Evolutionary conservation across 2,888 invertebrate genomes (phyloP).

Genomic region (Ophioninae sp.): DNA sequence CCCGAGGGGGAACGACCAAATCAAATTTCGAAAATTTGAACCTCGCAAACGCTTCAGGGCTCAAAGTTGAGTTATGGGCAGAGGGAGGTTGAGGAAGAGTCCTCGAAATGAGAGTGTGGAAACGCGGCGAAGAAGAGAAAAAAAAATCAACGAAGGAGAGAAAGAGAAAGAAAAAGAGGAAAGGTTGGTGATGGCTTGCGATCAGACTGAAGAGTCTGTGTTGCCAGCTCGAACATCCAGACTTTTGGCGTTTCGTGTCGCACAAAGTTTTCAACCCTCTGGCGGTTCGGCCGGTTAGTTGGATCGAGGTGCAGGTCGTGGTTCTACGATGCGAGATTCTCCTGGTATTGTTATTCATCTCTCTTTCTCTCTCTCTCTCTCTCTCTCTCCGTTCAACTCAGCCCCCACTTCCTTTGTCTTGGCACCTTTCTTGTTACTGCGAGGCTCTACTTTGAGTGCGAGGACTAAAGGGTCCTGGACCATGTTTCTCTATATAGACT

Average conservation of each 20-base stretch:
- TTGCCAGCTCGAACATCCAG: slow-evolving; percentile 33
- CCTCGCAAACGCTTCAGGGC: slow-evolving; percentile 20
- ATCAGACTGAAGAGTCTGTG: slow-evolving; percentile 35
- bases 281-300: slow-evolving; percentile 52
- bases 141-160: neutral
- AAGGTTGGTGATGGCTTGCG: slow-evolving; percentile 44
- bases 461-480: slow-evolving; percentile 16
- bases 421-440: neutral
- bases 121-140: slow-evolving; percentile 20
- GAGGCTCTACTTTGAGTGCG: slow-evolving; percentile 20
- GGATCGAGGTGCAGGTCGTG: slow-evolving; percentile 57
- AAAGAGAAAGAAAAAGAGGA: neutral
- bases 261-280: slow-evolving; percentile 57
- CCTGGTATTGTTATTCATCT: slow-evolving; percentile 60
- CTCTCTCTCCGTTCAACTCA: neutral
- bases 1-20: slow-evolving; percentile 19
- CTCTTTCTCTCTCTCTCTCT: slow-evolving; percentile 13
- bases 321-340: slow-evolving; percentile 53
- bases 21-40: slow-evolving; percentile 49
- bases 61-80: neutral
- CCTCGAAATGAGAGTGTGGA: neutral
- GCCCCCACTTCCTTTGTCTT: neutral
- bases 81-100: neutral
- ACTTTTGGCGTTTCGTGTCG: slow-evolving; percentile 44
- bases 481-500: slow-evolving; percentile 48